These are phyloP conservation scores for Apocrypta bakeri DNA, from an alignment of 1,140 invertebrate genomes.

Conservation along the genomic window DNA sequence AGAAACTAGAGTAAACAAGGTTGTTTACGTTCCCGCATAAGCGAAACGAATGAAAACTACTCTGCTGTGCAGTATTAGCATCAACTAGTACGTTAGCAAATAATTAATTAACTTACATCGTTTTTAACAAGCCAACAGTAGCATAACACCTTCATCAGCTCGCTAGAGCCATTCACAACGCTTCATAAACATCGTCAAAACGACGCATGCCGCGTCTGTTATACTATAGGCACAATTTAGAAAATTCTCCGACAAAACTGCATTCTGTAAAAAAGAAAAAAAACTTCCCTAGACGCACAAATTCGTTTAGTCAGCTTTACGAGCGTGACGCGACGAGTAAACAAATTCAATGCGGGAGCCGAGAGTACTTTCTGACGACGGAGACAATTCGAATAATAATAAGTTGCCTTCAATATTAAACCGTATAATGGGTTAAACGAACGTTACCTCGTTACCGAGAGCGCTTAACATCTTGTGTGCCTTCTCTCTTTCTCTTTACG, in stretches of 20 bases:
- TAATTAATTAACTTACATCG: not conserved
- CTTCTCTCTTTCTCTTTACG: not conserved
- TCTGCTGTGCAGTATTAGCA: not conserved
- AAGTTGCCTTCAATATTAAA: slow-evolving; percentile 58
- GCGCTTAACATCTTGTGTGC: not conserved
- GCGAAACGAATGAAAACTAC: not conserved
- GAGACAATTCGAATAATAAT: slow-evolving; percentile 69
- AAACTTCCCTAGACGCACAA: not conserved
- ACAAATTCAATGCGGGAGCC: slow-evolving; percentile 62
- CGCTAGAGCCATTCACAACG: not conserved
- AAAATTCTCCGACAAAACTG: not conserved
- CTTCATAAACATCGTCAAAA: not conserved
- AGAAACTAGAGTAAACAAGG: not conserved
- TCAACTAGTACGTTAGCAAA: not conserved
- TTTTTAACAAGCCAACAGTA: not conserved
- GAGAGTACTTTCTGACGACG: slow-evolving; percentile 53
- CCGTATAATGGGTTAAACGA: slow-evolving; percentile 54
- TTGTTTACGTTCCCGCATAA: not conserved
- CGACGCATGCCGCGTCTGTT: not conserved
- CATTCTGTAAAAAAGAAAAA: not conserved
- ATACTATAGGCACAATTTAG: not conserved
- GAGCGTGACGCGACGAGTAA: slow-evolving; percentile 60
- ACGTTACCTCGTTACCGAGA: not conserved
- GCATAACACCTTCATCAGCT: not conserved
- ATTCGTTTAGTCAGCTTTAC: slow-evolving; percentile 51